These are phyloP conservation scores for Sycophila texana DNA, from an alignment of 2,888 invertebrate genomes.

Conservation along the genomic window DNA sequence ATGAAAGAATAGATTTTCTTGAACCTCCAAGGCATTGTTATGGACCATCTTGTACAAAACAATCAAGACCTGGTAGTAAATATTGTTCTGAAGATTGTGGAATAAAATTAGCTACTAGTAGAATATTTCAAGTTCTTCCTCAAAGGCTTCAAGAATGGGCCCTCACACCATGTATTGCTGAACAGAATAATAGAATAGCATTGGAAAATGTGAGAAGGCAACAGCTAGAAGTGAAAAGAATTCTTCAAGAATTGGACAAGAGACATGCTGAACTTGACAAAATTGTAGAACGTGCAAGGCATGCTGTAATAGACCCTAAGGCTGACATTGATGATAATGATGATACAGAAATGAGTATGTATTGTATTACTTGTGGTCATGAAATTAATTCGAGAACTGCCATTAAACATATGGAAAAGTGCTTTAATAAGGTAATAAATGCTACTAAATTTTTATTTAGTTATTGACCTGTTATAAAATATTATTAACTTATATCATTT, in stretches of 20 bases:
- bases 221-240: slow-evolving; percentile 86
- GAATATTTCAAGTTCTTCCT: slow-evolving; percentile 90
- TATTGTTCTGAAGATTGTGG: slow-evolving; percentile 97
- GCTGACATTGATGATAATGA: slow-evolving; percentile 80
- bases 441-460: neutral
- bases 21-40: slow-evolving; percentile 87
- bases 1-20: slow-evolving; percentile 70
- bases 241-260: slow-evolving; percentile 87
- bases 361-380: slow-evolving; percentile 97
- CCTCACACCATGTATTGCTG: slow-evolving; percentile 89
- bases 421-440: slow-evolving; percentile 88
- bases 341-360: slow-evolving; percentile 88
- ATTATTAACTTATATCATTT: slow-evolving; percentile 47
- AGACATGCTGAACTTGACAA: slow-evolving; percentile 87
- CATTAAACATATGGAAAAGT: slow-evolving; percentile 98
- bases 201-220: slow-evolving; percentile 87
- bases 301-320: slow-evolving; percentile 82
- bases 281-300: slow-evolving; percentile 87
- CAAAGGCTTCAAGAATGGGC: slow-evolving; percentile 96
- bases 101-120: slow-evolving; percentile 88
- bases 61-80: slow-evolving; percentile 89
- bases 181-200: slow-evolving; percentile 85
- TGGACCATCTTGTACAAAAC: slow-evolving; percentile 90
- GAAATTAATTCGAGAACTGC: slow-evolving; percentile 95
- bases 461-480: slow-evolving; percentile 24